Evolutionary conservation across 2,888 invertebrate species (phyloP).

Genomic region (Bellardia bayeri): DNA sequence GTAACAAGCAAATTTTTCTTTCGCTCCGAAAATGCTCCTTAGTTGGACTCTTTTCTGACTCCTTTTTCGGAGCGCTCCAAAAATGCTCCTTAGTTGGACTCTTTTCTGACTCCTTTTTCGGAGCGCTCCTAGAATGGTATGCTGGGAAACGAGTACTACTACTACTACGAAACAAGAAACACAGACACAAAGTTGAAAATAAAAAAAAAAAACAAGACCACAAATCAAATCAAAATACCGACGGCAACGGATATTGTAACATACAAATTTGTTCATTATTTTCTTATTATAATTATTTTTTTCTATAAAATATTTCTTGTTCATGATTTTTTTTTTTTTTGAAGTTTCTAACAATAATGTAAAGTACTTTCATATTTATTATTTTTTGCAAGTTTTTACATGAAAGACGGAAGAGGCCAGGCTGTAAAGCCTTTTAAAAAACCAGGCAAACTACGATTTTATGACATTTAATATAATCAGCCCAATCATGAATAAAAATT

Average conservation of each 20-base stretch:
- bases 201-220: slow-evolving; percentile 25
- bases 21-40: too few relatives aligned
- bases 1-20: too few relatives aligned
- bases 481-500: too few relatives aligned
- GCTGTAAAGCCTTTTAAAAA: background rate
- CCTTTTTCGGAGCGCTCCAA: too few relatives aligned
- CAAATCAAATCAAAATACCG: slow-evolving; percentile 55
- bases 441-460: background rate
- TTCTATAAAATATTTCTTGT: slow-evolving; percentile 2
- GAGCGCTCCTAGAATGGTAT: too few relatives aligned
- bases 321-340: background rate
- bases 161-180: too few relatives aligned
- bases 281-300: background rate
- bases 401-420: background rate
- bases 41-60: too few relatives aligned
- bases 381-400: background rate
- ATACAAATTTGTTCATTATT: slow-evolving; percentile 27
- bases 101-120: too few relatives aligned
- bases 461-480: too few relatives aligned
- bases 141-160: background rate
- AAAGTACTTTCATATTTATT: slow-evolving; percentile 27
- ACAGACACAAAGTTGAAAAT: background rate
- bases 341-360: slow-evolving; percentile 24
- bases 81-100: too few relatives aligned
- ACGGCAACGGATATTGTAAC: slow-evolving; percentile 54